Percentiles rank a stretch among this genome's conserved stretches.
These are phyloP conservation scores for Stigmatopora argus DNA, from an alignment of 2,113 vertebrate species.

Conservation along the genomic window DNA sequence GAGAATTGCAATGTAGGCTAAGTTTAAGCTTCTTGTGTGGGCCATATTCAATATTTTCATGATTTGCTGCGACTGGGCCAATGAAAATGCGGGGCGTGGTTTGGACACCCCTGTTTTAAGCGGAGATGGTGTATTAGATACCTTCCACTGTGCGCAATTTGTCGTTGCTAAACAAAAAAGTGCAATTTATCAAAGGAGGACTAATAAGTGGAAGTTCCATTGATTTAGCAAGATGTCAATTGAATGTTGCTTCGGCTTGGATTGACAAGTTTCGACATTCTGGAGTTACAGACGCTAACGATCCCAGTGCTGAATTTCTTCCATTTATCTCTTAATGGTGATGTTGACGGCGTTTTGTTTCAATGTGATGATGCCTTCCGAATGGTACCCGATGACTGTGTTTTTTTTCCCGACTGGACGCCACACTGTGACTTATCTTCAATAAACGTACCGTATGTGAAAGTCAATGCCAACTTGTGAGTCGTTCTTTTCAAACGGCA, in stretches of 20 bases:
- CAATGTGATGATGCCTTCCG: constrained; percentile 41
- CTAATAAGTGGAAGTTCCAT: background rate
- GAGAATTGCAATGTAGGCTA: too few species aligned
- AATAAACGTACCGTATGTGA: constrained; percentile 61
- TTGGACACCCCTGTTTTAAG: too few species aligned
- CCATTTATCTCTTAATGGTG: background rate
- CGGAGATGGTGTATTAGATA: constrained; percentile 17
- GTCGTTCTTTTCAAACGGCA: constrained; percentile 40
- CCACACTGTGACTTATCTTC: constrained; percentile 55
- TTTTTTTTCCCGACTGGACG: constrained; percentile 31
- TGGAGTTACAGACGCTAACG: background rate
- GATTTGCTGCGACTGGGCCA: too few species aligned
- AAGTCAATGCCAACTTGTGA: constrained; percentile 56
- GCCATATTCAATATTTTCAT: too few species aligned
- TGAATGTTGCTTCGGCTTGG: background rate
- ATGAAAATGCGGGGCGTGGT: too few species aligned
- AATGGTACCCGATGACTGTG: constrained; percentile 37
- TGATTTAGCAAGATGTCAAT: background rate
- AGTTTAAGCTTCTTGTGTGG: too few species aligned
- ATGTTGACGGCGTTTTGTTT: constrained; percentile 29
- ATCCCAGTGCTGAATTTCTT: background rate
- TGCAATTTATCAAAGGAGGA: background rate
- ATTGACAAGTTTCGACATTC: background rate
- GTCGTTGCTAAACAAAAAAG: background rate
- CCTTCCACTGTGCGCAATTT: constrained; percentile 9